Conservation (phyloP, 1,140 invertebrate genomes). For the Drosophila subpulchrella region DNA sequence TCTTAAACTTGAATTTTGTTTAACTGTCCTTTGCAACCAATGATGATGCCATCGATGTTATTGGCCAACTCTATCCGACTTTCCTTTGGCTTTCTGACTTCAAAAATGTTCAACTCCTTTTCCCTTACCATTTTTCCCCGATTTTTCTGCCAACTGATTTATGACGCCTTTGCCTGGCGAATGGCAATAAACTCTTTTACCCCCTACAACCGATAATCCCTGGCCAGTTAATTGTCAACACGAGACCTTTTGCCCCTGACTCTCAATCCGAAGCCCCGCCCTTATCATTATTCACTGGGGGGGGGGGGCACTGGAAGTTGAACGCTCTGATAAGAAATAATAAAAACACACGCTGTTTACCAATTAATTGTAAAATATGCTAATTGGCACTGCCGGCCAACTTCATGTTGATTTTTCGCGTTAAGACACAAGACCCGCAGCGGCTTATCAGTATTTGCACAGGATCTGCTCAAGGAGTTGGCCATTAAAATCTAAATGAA, state of each 20-base stretch:
- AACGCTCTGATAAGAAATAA: conserved; percentile 16
- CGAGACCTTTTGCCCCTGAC: conserved; percentile 8
- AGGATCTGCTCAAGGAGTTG: conserved; percentile 50
- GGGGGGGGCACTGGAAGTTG: conserved; percentile 22
- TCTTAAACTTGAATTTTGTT: neutral
- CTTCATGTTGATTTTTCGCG: conserved; percentile 21
- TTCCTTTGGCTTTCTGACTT: neutral
- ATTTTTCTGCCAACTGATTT: conserved; percentile 10
- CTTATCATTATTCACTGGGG: conserved; percentile 15
- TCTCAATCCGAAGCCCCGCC: neutral
- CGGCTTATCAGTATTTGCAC: conserved; percentile 72
- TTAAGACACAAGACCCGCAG: conserved; percentile 31
- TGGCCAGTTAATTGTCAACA: conserved; percentile 28
- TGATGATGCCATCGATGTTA: neutral
- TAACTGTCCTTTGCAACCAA: neutral
- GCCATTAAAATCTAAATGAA: conserved; percentile 76
- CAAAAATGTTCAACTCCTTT: neutral
- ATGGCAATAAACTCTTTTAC: conserved; percentile 25
- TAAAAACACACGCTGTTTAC: conserved; percentile 30
- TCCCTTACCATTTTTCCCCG: neutral
- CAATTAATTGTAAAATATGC: conserved; percentile 77
- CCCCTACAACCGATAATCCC: conserved; percentile 28
- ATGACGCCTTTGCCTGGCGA: conserved; percentile 28
- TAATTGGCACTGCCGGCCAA: conserved; percentile 56
- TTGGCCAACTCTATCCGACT: neutral